Percentiles rank a stretch among this genome's conserved stretches.
Conservation (phyloP, 2,797 vertebrate genomes). For the Danio albolineatus region DNA sequence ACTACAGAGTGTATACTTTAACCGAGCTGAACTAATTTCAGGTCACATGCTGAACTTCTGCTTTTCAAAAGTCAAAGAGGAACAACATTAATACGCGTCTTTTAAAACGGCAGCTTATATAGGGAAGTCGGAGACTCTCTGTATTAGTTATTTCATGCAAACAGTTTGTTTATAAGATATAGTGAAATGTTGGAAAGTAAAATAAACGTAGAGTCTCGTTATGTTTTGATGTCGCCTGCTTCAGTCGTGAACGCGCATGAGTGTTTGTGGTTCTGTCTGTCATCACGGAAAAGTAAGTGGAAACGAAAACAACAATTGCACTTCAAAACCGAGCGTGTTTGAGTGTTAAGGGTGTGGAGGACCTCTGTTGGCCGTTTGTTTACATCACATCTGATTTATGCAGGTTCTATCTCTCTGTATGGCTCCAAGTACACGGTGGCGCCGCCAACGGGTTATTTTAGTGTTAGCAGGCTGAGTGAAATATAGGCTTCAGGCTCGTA, state of each 20-base stretch:
- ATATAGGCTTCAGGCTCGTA: no score
- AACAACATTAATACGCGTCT: slow-evolving; percentile 37
- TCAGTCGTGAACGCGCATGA: not conserved
- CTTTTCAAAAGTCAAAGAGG: slow-evolving; percentile 56
- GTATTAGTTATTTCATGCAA: not conserved
- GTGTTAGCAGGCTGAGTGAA: not conserved
- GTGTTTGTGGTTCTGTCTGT: not conserved
- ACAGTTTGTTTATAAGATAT: not conserved
- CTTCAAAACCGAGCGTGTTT: not conserved
- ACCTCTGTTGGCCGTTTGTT: slow-evolving; percentile 44
- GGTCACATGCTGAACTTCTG: slow-evolving; percentile 62
- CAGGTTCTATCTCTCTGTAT: not conserved
- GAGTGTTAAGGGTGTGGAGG: slow-evolving; percentile 15
- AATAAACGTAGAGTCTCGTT: not conserved
- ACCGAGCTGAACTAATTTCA: slow-evolving; percentile 20
- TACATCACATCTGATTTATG: slow-evolving; percentile 20
- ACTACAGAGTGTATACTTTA: slow-evolving; percentile 22
- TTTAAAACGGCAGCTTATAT: slow-evolving; percentile 13
- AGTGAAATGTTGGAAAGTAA: not conserved
- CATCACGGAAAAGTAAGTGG: slow-evolving; percentile 46
- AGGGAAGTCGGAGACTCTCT: slow-evolving; percentile 1
- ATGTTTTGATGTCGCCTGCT: not conserved
- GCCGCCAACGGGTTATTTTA: not conserved
- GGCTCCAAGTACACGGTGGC: not conserved
- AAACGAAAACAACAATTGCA: slow-evolving; percentile 15